Evolutionary conservation across 1,140 invertebrate species (phyloP), one percentile per base, ranked within the genome.

Genomic region (Triops longicaudatus): DNA sequence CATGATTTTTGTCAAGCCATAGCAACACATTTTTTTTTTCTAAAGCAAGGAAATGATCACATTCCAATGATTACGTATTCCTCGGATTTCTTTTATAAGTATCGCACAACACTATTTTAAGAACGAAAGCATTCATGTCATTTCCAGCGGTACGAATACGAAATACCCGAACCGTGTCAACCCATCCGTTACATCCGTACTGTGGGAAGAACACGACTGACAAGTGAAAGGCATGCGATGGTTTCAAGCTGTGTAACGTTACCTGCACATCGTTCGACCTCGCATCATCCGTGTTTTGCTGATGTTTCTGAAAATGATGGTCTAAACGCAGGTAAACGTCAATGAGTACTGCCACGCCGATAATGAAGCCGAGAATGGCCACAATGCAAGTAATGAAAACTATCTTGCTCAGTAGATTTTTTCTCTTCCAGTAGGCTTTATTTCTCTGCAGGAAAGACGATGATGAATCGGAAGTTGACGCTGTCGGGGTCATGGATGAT

Each of bases 251-350:
- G 11, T 22, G 6, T 12, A 73, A 41, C 7, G 72, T 73, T 37
- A 73, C 76, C 5, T 72, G 73, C 26, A 77, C 26, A 27, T 28
- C 14, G 71, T 26, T 11, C 6, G 76, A 28, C 37, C 42, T 73
- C n/a, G 26, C 26, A 12, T 41, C 72, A 44, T 71, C 72, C 11
- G 72, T 27, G 50, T 14, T 63, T 10, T 12, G 17, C 50, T 63
- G 50, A 6, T 9, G 50, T 63, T n/a, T 17, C 50, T 22, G 42
- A 0, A 77, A n/a, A 43, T 41, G 71, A 22, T 37, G 41, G 41
- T 77, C 76, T 27, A 77, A 44, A 26, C 76, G 28, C 31, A 77
- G 43, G 73, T 77, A 77, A 12, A 77, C 72, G 41, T 77, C 72
- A n/a, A 77, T 73, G 11, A 77, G 41, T 27, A 77, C 72, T 10